phyloP scores from a whole-genome alignment of 2,888 invertebrate genomes.

The Melolontha melolontha region DNA sequence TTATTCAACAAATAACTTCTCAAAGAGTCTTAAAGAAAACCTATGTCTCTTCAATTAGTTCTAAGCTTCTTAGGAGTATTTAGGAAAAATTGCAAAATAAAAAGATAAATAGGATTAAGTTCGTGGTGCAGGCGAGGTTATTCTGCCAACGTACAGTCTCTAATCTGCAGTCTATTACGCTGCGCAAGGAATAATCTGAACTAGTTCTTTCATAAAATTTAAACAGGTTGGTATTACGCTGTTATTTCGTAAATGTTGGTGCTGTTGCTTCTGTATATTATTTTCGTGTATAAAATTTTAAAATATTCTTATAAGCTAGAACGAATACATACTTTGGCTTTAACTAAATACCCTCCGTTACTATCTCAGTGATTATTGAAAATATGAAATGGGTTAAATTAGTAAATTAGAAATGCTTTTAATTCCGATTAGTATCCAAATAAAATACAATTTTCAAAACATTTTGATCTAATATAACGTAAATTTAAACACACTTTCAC shows the following conservation, averaged over 20 bases:
- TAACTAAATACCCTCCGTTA: background rate
- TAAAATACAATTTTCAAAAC: no score
- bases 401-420: no score
- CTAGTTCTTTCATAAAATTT: conserved; percentile 36
- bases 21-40: background rate
- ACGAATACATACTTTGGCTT: background rate
- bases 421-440: no score
- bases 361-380: no score
- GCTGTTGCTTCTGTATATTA: background rate
- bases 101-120: conserved; percentile 46
- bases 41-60: conserved; percentile 14
- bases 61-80: conserved; percentile 45
- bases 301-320: background rate
- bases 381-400: no score
- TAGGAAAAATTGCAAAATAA: conserved; percentile 47
- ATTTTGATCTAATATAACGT: no score
- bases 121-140: conserved; percentile 43
- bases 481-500: no score
- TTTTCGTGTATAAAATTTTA: background rate
- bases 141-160: conserved; percentile 45
- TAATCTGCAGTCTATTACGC: conserved; percentile 49
- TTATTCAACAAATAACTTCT: no score
- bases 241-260: background rate
- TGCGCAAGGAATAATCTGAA: conserved; percentile 48
- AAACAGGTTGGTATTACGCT: conserved; percentile 12